Evolutionary conservation across 2,797 vertebrate genomes (phyloP), one percentile per base, ranked within the genome.

Genomic region (Heterohyrax brucei): DNA sequence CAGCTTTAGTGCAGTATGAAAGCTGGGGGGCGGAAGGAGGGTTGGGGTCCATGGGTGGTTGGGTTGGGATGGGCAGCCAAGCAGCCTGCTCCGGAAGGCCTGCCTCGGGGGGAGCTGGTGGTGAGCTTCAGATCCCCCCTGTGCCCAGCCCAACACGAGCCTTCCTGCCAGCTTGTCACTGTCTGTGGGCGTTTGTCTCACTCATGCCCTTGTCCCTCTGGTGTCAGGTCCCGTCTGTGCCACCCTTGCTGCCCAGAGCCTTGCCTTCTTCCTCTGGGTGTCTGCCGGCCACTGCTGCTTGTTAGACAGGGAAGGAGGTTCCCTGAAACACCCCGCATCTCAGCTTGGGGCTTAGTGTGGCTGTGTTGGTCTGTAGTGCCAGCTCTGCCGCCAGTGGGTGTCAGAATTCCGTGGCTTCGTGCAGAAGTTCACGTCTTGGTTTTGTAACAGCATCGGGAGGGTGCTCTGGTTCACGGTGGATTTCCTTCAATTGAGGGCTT

Each of bases 331-430:
- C 13, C 61, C 30, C 21, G 0, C 1, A 39, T 9, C 24, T 10
- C 0, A 5, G 22, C 14, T 59, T 1, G 4, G 44, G 28, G 3
- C 33, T 66, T 26, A 24, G 13, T 7, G 2, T 50, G 1, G 1
- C 24, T 30, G 59, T 18, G 39, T 87, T 59, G 44, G 70, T 33
- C n/a, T 7, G 21, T n/a, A 1, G 12, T 6, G 33, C 10, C 7
- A 10, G 62, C 28, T 21, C 50, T 12, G 1, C 61, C 16, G 33
- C 44, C 28, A 30, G 22, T 19, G 22, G 30, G 7, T 72, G 30
- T 24, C 85, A 64, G 3, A 53, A 39, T 80, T 30, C 53, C 2
- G 3, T 76, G 50, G 30, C 79, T 77, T 30, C 59, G 33, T 24
- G 18, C 56, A 13, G 66, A 44, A 5, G 13, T 39, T 3, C 62